Evolutionary conservation across 2,888 invertebrate genomes (phyloP).

Genomic region (Phaedon cochleariae): DNA sequence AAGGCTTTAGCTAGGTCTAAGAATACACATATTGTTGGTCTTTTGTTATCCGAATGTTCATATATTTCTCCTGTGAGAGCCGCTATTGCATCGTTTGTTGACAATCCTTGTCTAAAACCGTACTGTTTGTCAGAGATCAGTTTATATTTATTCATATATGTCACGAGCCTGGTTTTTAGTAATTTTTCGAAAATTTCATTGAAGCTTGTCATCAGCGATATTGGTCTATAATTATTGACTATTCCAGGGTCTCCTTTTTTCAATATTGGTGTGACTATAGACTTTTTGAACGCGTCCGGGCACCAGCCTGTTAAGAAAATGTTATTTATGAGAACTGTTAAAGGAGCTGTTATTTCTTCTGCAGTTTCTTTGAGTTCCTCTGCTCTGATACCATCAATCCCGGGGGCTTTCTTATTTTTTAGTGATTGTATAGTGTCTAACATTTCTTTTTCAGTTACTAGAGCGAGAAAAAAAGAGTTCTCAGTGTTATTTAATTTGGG

Average conservation of each 20-base stretch:
- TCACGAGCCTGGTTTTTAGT: constrained; percentile 3
- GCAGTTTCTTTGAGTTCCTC: background rate
- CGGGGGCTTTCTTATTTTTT: background rate
- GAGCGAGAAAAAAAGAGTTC: background rate
- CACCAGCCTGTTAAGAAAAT: background rate
- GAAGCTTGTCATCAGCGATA: background rate
- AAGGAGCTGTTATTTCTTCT: background rate
- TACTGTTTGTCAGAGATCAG: constrained; percentile 6
- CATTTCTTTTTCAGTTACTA: constrained; percentile 1
- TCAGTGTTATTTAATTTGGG: background rate
- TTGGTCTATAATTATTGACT: no score
- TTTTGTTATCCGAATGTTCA: background rate
- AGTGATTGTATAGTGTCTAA: background rate
- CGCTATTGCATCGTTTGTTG: no score
- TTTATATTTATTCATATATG: background rate
- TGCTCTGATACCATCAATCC: constrained; percentile 3
- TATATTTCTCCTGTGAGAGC: background rate
- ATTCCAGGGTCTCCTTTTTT: constrained; percentile 11
- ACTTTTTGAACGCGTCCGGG: constrained; percentile 3
- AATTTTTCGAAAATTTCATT: background rate
- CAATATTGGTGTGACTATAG: constrained; percentile 3
- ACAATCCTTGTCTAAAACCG: background rate
- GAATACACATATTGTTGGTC: background rate
- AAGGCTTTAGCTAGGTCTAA: background rate
- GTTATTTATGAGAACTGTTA: constrained; percentile 4